Percentiles rank a stretch among this genome's conserved stretches.
Evolutionary conservation across 2,113 vertebrate species (phyloP).

Genomic region (Anser cygnoides): DNA sequence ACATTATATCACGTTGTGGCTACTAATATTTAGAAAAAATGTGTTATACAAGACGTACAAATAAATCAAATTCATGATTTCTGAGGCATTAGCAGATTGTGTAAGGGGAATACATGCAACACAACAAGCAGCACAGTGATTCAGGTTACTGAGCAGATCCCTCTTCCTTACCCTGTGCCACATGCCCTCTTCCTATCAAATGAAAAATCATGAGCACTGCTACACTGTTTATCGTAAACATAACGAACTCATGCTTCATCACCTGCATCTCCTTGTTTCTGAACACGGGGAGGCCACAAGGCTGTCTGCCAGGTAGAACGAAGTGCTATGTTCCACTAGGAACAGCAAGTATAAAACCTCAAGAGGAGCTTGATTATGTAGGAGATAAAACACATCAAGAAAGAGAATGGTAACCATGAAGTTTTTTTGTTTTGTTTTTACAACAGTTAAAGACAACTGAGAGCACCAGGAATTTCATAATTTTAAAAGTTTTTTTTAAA

Average conservation of each 20-base stretch:
- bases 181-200: not conserved
- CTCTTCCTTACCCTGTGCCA: not conserved
- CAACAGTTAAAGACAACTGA: not conserved
- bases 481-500: not conserved
- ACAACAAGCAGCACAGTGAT: not conserved
- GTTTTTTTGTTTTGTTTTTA: too few species aligned
- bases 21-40: not conserved
- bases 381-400: not conserved
- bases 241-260: not conserved
- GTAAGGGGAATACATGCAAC: not conserved
- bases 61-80: not conserved
- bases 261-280: not conserved
- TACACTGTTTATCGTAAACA: not conserved
- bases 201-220: not conserved
- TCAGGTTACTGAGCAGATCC: not conserved
- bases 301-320: too few species aligned
- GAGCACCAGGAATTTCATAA: not conserved
- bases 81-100: not conserved
- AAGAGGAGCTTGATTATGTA: fast-evolving
- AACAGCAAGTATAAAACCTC: not conserved
- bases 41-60: not conserved
- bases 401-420: not conserved
- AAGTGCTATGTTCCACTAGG: not conserved
- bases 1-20: not conserved
- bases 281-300: not conserved